Conservation (phyloP, 2,113 vertebrate genomes). For the Python bivittatus region DNA sequence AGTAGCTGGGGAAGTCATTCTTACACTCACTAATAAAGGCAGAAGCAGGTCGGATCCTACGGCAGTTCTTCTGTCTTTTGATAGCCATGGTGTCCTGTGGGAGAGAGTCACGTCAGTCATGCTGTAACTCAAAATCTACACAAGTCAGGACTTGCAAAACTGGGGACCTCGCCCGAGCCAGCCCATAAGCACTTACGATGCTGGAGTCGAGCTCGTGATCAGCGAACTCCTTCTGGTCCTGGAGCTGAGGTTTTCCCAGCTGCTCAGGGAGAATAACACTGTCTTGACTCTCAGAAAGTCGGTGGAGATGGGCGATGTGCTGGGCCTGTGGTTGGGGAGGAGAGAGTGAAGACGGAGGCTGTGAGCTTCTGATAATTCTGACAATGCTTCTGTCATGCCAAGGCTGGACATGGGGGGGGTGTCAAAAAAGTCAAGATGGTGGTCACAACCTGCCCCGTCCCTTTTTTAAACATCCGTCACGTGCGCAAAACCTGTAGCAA, state of each 20-base stretch:
- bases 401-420: neutral
- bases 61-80: constrained; percentile 84
- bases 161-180: neutral
- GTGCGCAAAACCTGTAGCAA: too few relatives aligned
- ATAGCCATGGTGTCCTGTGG: constrained; percentile 89
- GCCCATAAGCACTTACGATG: constrained; percentile 50
- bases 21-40: constrained; percentile 84
- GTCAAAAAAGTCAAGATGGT: neutral
- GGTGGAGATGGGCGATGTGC: constrained; percentile 63
- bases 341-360: neutral
- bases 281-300: constrained; percentile 53
- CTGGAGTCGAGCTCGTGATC: constrained; percentile 69
- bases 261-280: constrained; percentile 34
- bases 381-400: neutral
- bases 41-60: constrained; percentile 87
- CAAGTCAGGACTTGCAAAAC: neutral
- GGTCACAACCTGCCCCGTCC: too few relatives aligned
- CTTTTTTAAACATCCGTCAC: too few relatives aligned
- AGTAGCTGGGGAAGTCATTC: neutral
- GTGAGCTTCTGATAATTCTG: neutral
- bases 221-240: constrained; percentile 60
- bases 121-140: neutral
- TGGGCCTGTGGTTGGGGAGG: constrained; percentile 42
- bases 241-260: constrained; percentile 51
- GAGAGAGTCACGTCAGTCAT: neutral